Percentiles rank a stretch among this genome's conserved stretches.
phyloP scores from a whole-genome alignment of 2,113 vertebrate genomes.

The Mustela lutreola region DNA sequence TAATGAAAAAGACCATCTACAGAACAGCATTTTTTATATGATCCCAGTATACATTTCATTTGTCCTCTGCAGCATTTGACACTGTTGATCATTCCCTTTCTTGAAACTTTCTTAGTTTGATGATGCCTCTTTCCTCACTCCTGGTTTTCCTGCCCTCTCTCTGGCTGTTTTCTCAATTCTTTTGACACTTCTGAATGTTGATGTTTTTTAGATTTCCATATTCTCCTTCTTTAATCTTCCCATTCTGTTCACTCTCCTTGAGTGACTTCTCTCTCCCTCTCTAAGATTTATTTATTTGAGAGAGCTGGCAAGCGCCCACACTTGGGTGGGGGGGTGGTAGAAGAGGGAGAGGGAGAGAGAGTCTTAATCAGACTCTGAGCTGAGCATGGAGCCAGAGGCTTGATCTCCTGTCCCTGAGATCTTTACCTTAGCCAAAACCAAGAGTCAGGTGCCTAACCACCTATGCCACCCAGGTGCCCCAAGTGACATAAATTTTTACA shows the following conservation, averaged over 20 bases:
- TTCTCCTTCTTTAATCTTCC: background rate
- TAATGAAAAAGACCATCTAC: background rate
- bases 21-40: background rate
- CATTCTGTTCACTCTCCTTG: background rate
- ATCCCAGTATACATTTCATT: background rate
- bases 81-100: background rate
- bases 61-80: background rate
- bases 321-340: background rate
- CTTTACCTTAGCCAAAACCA: background rate
- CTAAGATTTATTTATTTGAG: background rate
- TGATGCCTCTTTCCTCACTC: background rate
- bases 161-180: background rate
- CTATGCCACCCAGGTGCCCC: background rate
- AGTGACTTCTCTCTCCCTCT: background rate
- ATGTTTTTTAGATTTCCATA: background rate
- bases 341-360: background rate
- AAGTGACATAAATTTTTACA: background rate
- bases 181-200: background rate
- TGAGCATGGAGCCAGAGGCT: background rate
- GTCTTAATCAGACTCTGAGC: background rate
- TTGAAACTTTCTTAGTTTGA: background rate
- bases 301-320: background rate
- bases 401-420: background rate
- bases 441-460: background rate
- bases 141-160: background rate